phyloP scores from a whole-genome alignment of 1,140 invertebrate species.

The Liolophura sinensis region DNA sequence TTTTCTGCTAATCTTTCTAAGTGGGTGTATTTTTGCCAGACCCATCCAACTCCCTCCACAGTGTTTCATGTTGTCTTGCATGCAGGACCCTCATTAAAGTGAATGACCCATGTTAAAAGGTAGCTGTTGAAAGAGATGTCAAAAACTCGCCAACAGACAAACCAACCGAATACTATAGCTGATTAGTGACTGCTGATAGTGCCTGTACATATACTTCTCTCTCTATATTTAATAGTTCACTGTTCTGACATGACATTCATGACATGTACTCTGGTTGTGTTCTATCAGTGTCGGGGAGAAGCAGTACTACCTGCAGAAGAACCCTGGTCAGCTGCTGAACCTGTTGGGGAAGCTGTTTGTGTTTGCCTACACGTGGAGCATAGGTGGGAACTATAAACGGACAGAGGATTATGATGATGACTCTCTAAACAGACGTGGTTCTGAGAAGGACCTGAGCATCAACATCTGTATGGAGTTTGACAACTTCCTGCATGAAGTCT shows the following conservation, averaged over 20 bases:
- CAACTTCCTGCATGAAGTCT: constrained; percentile 68
- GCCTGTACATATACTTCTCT: too few species aligned
- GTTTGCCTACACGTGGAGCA: constrained; percentile 56
- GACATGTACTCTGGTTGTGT: neutral
- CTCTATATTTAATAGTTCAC: too few species aligned
- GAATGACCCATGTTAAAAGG: too few species aligned
- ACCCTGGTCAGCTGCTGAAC: constrained; percentile 54
- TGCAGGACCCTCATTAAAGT: too few species aligned
- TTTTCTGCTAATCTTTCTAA: too few species aligned
- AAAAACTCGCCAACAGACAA: too few species aligned
- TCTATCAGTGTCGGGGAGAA: constrained; percentile 12
- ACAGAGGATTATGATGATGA: constrained; percentile 56
- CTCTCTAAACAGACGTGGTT: constrained; percentile 26
- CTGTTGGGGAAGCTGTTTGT: constrained; percentile 63
- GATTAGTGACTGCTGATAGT: too few species aligned
- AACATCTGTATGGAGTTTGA: constrained; percentile 72
- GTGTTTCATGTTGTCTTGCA: too few species aligned
- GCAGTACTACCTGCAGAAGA: constrained; percentile 51
- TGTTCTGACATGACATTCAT: neutral
- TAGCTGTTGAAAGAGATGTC: too few species aligned
- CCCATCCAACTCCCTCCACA: too few species aligned
- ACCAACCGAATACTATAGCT: too few species aligned
- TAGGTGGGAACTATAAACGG: constrained; percentile 52
- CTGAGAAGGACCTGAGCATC: constrained; percentile 48
- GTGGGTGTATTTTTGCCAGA: too few species aligned